These are phyloP conservation scores for Pyrochroa serraticornis DNA, from an alignment of 2,888 invertebrate genomes.

Conservation along the genomic window DNA sequence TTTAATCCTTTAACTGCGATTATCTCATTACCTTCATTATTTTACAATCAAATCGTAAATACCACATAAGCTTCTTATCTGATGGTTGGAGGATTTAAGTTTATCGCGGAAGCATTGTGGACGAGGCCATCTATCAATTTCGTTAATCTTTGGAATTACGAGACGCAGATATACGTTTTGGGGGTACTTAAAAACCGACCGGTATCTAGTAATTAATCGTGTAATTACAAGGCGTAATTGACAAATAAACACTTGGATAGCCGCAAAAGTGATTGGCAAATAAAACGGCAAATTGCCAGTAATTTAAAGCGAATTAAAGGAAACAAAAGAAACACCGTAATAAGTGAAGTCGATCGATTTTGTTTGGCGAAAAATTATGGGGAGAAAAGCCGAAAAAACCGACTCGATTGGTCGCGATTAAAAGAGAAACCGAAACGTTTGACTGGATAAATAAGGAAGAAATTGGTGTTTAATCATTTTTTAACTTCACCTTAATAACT, in stretches of 20 bases:
- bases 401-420: too few species aligned
- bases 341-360: too few species aligned
- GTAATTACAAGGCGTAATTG: slow-evolving; percentile 37
- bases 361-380: too few species aligned
- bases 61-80: slow-evolving; percentile 9
- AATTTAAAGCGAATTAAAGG: slow-evolving; percentile 1
- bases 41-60: slow-evolving; percentile 18
- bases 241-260: slow-evolving; percentile 30
- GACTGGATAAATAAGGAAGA: too few species aligned
- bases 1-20: slow-evolving; percentile 19
- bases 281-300: slow-evolving; percentile 1
- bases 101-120: slow-evolving; percentile 10
- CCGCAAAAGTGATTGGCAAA: neutral
- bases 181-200: slow-evolving; percentile 16
- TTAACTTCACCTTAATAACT: too few species aligned
- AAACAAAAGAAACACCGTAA: neutral
- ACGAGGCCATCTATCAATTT: slow-evolving; percentile 14
- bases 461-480: too few species aligned
- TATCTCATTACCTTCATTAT: slow-evolving; percentile 7
- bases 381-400: too few species aligned
- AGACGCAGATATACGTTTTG: slow-evolving; percentile 1
- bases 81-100: slow-evolving; percentile 14
- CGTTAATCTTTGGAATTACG: slow-evolving; percentile 7
- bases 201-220: slow-evolving; percentile 34
- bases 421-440: too few species aligned